Evolutionary conservation across 2,113 vertebrate species (phyloP), one percentile per base, ranked within the genome.

Genomic region (Saguinus imperator): DNA sequence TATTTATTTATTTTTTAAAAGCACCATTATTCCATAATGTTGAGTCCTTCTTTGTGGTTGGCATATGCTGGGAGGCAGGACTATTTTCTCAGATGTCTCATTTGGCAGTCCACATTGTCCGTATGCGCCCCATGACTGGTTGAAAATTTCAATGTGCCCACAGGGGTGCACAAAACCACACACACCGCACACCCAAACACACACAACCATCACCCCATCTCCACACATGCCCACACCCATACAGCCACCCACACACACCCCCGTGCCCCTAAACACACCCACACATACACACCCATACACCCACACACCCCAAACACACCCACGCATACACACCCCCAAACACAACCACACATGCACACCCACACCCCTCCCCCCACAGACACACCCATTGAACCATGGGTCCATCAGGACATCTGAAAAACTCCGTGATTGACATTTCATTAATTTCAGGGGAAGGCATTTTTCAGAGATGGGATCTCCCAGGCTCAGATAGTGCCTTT

Each of bases 401-500:
- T 43, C 27, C 83, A 45, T 94, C 37, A 81, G 72, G 50, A 88
- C 17, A 50, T 77, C 58, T 94, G 85, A 82, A 95, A 83, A 83
- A 89, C 14, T 52, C 70, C n/a, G 61, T 91, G 48, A 87, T 95
- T 95, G 81, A 95, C 94, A 95, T 96, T 97, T 96, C 84, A 95
- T 75, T 91, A 68, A 90, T 81, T 66, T 55, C 92, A 96, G 75
- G n/a, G 66, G 50, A 86, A 93, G 58, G 32, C 9, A 5, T 87
- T 95, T 96, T 89, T 70, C 37, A 91, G 68, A 32, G 27, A 81
- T 96, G 50, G 37, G 64, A 23, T 87, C 66, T 76, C n/a, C 7
- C 57, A 48, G n/a, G 50, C 64, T 90, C 48, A 64, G 48, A 37
- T 43, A 75, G 50, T 58, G 20, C 50, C 85, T 86, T 80, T 81